Evolutionary conservation across 2,797 vertebrate species (phyloP).

Genomic region (Pipistrellus pygmaeus): DNA sequence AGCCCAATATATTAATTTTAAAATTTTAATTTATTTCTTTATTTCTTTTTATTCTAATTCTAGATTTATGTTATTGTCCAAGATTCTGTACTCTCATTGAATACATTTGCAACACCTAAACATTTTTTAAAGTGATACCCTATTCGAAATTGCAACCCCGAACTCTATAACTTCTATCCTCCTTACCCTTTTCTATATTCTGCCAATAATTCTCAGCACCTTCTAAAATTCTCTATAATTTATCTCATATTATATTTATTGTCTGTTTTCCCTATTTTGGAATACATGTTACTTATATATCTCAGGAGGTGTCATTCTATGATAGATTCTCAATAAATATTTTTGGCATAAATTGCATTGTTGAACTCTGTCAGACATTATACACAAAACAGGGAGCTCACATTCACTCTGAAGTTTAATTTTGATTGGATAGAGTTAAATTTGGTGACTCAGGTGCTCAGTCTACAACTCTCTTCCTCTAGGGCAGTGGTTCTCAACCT

Average conservation of each 20-base stretch:
- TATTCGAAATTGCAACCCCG: conserved; percentile 1
- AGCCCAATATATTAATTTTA: background rate
- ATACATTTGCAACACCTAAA: background rate
- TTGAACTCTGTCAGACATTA: background rate
- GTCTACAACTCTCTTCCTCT: background rate
- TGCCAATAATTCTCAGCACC: background rate
- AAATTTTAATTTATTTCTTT: background rate
- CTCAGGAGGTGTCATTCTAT: background rate
- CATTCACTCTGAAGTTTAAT: background rate
- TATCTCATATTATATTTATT: background rate
- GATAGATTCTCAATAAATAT: background rate
- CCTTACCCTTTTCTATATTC: background rate
- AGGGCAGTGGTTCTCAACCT: no score
- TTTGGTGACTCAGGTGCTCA: background rate
- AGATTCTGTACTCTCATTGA: background rate
- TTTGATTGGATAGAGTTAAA: background rate
- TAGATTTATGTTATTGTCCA: background rate
- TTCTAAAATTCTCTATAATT: background rate
- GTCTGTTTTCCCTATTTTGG: background rate
- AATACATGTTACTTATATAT: background rate
- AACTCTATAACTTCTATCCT: background rate
- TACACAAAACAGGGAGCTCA: background rate
- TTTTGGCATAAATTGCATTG: background rate
- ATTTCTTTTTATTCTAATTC: background rate
- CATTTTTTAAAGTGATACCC: background rate